A percentile compares a stretch with the other conserved stretches of the same genome.
phyloP scores from a whole-genome alignment of 2,797 vertebrate genomes.

The Hafferia zeledoni region DNA sequence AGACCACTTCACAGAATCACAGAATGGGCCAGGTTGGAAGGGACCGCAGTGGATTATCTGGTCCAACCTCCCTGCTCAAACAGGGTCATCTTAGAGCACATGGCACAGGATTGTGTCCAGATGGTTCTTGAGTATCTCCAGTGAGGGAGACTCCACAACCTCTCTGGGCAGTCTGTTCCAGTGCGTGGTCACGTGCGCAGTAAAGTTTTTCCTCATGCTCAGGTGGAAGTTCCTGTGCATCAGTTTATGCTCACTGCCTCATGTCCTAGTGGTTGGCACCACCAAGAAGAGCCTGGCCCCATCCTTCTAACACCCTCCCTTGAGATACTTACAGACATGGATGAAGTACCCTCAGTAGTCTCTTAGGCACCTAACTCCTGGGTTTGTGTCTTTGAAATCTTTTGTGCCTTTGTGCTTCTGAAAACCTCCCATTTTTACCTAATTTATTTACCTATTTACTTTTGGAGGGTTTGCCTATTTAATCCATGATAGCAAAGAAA shows the following conservation, averaged over 20 bases:
- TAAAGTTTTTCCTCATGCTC: neutral
- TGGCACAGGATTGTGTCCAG: neutral
- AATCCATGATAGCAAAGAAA: neutral
- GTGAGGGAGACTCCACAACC: neutral
- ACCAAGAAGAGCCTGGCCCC: neutral
- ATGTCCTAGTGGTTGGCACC: neutral
- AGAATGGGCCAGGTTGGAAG: neutral
- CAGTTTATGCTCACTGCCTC: neutral
- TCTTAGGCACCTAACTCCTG: neutral
- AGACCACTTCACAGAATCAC: neutral
- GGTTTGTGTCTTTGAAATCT: neutral
- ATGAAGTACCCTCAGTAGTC: neutral
- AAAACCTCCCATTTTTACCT: neutral
- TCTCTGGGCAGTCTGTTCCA: neutral
- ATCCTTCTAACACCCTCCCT: neutral
- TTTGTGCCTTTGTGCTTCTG: neutral
- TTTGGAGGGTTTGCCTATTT: neutral
- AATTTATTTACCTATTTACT: neutral
- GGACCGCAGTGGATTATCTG: neutral
- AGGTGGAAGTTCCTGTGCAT: neutral
- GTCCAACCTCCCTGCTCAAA: neutral
- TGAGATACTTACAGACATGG: neutral
- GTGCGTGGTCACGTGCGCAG: accelerated
- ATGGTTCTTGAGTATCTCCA: neutral
- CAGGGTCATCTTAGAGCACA: neutral